Base-by-base conservation (phyloP, 2,113 vertebrate species). In the Porphyrio hochstetteri region DNA sequence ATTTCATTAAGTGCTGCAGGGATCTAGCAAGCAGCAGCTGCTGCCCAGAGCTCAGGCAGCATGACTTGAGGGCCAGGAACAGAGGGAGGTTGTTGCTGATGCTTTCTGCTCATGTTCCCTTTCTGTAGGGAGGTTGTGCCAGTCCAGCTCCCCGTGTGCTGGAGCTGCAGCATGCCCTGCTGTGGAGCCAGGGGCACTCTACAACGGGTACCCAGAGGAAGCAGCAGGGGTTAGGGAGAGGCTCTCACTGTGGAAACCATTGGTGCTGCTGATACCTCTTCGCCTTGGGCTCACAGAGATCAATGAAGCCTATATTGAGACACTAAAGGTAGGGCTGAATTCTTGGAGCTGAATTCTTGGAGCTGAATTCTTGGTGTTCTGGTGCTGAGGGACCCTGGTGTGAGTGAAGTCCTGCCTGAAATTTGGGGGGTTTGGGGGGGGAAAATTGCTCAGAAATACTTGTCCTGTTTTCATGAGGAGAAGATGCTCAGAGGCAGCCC, bases 241-340 rank as follows among this genome's bases (percentile, higher is more conserved):
- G 80, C 96, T 91, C 1, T 70, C 92, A 2, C 96, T 97, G 3
- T 99, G 99, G 99, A 99, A 98, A 71, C 99, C 99, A 8, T 97
- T 99, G 93, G 99, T 99, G 64, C 98, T 99, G 88, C 99, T 99
- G 95, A 99, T 99, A 86, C 99, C 99, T 11, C 98, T 99, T 64
- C 98, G 99, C 87, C 98, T 99, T 42, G 99, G 99, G 69, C 98
- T 99, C 92, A 99, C 98, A 2, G 99, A 99, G 57, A 99, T 99
- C 95, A 99, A 99, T 6, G 99, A 99, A 97, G 99, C 99, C 87
- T 99, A 99, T 40, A 99, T 99, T 68, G 98, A 99, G 97, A 99
- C 99, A 1, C 98, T 99, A 63, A 99, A 99, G 99, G 99, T 99
- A 96, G 78, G 95, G 52, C 48, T 48, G 23, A 74, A 48, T 48